Evolutionary conservation across 2,113 vertebrate species (phyloP).

Genomic region (Corydoras maculifer): DNA sequence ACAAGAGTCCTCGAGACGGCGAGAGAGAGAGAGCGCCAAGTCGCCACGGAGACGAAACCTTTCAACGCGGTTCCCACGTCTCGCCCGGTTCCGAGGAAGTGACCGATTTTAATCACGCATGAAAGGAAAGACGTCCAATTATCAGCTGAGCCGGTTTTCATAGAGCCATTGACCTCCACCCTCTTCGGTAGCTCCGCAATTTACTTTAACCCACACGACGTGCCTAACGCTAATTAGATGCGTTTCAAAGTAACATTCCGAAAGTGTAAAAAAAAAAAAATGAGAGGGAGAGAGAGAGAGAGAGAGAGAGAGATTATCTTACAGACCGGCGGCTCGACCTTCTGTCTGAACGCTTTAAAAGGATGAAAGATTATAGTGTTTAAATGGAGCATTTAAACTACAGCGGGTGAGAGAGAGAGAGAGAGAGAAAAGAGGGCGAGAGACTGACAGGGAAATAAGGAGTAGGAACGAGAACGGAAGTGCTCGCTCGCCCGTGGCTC

Average conservation of each 20-base stretch:
- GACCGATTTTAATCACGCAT: constrained; percentile 61
- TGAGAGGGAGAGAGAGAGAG: background rate
- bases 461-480: background rate
- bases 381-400: constrained; percentile 19
- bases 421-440: constrained; percentile 1
- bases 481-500: no score
- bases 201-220: constrained; percentile 63
- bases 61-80: background rate
- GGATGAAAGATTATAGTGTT: constrained; percentile 34
- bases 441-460: constrained; percentile 15
- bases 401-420: constrained; percentile 3
- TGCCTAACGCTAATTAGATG: constrained; percentile 61
- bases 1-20: background rate
- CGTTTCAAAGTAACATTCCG: constrained; percentile 57
- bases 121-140: constrained; percentile 54
- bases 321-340: constrained; percentile 34
- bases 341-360: constrained; percentile 36
- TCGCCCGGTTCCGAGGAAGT: constrained; percentile 38
- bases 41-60: background rate
- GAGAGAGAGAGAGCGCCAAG: background rate
- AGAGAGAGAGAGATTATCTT: constrained; percentile 24
- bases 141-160: constrained; percentile 59
- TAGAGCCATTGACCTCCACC: constrained; percentile 63
- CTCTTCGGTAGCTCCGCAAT: constrained; percentile 58
- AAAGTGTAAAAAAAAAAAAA: constrained; percentile 13